Percentiles rank a stretch among this genome's conserved stretches.
These are phyloP conservation scores for Erebia ligea DNA, from an alignment of 2,888 invertebrate species.

Conservation along the genomic window DNA sequence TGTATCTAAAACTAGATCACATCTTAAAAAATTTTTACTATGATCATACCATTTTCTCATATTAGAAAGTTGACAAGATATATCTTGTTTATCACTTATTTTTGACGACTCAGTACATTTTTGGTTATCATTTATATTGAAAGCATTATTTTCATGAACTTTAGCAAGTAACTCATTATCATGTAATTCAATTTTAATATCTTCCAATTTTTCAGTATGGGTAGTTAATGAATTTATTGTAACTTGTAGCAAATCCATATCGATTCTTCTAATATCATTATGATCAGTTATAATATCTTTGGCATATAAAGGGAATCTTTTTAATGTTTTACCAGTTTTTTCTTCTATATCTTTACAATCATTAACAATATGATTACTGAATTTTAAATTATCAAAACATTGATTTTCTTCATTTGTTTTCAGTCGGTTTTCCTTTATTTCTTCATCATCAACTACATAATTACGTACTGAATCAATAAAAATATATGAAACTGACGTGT, in stretches of 20 bases:
- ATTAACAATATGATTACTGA: neutral
- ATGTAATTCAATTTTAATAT: neutral
- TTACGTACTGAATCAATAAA: neutral
- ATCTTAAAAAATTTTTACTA: constrained; percentile 12
- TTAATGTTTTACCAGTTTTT: neutral
- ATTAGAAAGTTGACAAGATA: neutral
- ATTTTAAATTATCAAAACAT: neutral
- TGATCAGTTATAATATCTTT: neutral
- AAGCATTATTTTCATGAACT: neutral
- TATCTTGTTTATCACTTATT: neutral
- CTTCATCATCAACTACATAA: neutral
- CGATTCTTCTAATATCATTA: constrained; percentile 10
- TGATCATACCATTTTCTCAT: constrained; percentile 15
- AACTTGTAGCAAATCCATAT: neutral
- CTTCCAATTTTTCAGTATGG: neutral
- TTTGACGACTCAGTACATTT: neutral
- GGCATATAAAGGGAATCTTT: neutral
- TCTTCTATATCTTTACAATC: neutral
- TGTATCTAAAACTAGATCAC: neutral
- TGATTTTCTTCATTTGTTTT: neutral
- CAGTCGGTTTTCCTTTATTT: neutral
- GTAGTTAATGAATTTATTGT: constrained; percentile 3
- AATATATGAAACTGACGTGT: neutral
- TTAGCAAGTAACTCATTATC: neutral
- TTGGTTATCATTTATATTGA: neutral